These are phyloP conservation scores for Elaphurus davidianus DNA, from an alignment of 2,113 vertebrate genomes.

Conservation along the genomic window DNA sequence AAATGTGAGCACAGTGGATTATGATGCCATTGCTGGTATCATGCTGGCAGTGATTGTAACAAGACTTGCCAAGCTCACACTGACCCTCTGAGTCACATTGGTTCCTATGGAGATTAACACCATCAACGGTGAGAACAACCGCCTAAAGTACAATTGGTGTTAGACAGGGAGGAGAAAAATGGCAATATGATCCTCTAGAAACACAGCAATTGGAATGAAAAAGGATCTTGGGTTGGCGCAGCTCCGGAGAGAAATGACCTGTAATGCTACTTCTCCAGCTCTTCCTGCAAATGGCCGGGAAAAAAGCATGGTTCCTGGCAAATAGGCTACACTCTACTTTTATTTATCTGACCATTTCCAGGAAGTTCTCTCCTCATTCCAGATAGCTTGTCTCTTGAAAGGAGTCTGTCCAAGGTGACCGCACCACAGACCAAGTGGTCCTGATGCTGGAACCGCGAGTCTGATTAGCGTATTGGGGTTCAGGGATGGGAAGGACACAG, in stretches of 20 bases:
- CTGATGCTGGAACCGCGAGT: background rate
- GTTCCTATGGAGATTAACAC: slow-evolving; percentile 70
- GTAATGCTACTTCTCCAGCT: slow-evolving; percentile 42
- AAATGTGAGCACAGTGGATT: slow-evolving; percentile 54
- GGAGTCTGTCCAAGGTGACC: background rate
- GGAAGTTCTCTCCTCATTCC: slow-evolving; percentile 22
- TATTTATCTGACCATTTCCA: slow-evolving; percentile 52
- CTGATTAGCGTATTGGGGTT: background rate
- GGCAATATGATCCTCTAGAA: slow-evolving; percentile 51
- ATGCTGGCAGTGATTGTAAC: slow-evolving; percentile 59
- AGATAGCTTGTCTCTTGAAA: slow-evolving; percentile 11
- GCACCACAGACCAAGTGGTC: background rate
- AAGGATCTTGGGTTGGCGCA: slow-evolving; percentile 8
- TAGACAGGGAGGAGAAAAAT: slow-evolving; percentile 62
- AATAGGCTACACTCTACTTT: slow-evolving; percentile 28
- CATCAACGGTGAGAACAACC: slow-evolving; percentile 46
- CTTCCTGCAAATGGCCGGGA: slow-evolving; percentile 56
- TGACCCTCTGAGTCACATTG: slow-evolving; percentile 66
- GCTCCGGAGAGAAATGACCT: slow-evolving; percentile 54
- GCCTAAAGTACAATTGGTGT: slow-evolving; percentile 48
- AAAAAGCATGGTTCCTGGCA: slow-evolving; percentile 39
- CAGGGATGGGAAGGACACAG: background rate
- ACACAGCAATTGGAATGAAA: slow-evolving; percentile 67
- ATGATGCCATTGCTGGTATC: slow-evolving; percentile 49
- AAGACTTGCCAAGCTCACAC: slow-evolving; percentile 61